Base-by-base conservation (phyloP, 2,113 vertebrate species). In the Solea solea region DNA sequence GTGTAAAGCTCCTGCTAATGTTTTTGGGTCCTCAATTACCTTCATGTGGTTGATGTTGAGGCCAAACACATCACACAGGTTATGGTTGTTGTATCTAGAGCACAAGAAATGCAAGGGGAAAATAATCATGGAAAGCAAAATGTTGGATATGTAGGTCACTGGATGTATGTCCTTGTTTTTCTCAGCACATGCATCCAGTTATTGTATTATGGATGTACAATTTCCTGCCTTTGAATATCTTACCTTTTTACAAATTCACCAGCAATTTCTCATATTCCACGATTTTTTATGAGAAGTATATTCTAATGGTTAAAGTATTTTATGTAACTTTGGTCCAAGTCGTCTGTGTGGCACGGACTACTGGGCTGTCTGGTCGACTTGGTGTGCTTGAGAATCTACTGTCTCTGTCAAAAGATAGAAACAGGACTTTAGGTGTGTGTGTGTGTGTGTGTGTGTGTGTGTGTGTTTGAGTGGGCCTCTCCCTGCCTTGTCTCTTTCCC, bases 401-500 rank as follows among this genome's bases (percentile, higher is more conserved):
- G 85, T 88, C 69, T 75, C 74, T 83, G 77, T 86, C 73, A 78
- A 62, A 85, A 82, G 82, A 86, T 83, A 78, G 85, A 81, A 88
- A 89, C 85, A 80, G 80, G 78, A 79, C 78, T 78, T 88, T 85
- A 50, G 69, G 50, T 48, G 11, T 48, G 45, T 13, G 85, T 85
- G 86, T 86, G 82, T 87, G 85, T 85, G 86, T 86, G 82, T 87
- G 11, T 48, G 45, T 13, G 50, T 48, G 11, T 48, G 45, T 13
- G 85, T 85, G 86, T 86, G 82, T 87, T 83, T 82, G 79, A 89
- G 84, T 76, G 85, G 86, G 83, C 87, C 90, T 92, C 90, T 91
- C 88, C 82, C 86, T 89, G 89, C 86, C 80, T 90, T 77, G 75
- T 90, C 86, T 90, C 83, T 89, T 90, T 90, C 86, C 86, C 88